Conservation (phyloP, 23 tunicate genomes). For the Oikopleura vanhoeffeni region DNA sequence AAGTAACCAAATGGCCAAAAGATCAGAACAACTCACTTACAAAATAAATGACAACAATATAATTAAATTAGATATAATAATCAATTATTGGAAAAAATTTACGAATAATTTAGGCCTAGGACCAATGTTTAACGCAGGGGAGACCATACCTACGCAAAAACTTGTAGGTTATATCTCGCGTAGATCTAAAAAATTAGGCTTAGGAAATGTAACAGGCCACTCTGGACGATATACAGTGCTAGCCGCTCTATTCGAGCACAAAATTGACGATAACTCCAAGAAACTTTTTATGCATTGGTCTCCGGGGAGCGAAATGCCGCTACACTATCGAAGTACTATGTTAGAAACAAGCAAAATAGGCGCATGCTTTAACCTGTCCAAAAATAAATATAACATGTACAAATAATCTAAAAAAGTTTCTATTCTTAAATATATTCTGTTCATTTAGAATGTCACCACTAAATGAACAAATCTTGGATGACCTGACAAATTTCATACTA, state of each 20-base stretch:
- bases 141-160: neutral
- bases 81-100: neutral
- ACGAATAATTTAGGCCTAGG: neutral
- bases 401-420: no score
- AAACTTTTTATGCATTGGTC: neutral
- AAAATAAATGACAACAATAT: neutral
- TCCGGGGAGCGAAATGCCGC: neutral
- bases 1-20: neutral
- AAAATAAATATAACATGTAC: no score
- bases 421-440: no score
- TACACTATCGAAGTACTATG: neutral
- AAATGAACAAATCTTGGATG: no score
- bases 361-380: neutral
- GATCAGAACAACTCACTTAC: neutral
- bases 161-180: neutral
- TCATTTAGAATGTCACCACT: no score
- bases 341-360: neutral
- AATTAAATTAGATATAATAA: neutral
- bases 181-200: neutral
- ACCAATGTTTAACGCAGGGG: neutral
- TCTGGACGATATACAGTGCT: neutral
- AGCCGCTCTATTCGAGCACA: neutral
- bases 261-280: neutral
- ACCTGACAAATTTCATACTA: no score
- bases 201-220: neutral